Base-by-base conservation (phyloP, 2,113 vertebrate genomes). In the Grantiella picta region DNA sequence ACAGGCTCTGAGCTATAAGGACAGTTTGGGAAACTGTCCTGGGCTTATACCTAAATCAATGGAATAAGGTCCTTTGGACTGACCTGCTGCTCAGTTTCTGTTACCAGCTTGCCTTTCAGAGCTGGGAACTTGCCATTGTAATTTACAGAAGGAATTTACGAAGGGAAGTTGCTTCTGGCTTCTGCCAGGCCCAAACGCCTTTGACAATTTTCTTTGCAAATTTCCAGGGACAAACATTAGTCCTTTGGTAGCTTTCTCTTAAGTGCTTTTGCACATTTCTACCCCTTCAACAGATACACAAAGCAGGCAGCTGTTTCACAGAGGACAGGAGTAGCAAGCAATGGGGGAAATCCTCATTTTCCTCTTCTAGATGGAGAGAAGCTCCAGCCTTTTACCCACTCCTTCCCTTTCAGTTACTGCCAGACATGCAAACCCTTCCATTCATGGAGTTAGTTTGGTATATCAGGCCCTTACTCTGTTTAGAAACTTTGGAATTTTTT, bases 301-400 rank as follows among this genome's bases (percentile, higher is more conserved):
- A 68, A 60, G 22, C 20, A 28, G 50, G 33, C 38, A 44, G 59
- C 14, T 69, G 40, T 59, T 56, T 40, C 47, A 61, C 57, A 28
- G 63, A 36, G 33, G 10, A 4, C 17, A 54, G 44, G 29, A 8
- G 13, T 28, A 82, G 56, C 38, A 50, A 82, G 11, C 2, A 4
- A 25, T 42, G 25, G 25, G 31, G 25, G 8, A 80, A 45, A 31
- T 47, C 42, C 20, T 78, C 17, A 17, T 77, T 78, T 78, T 11
- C 40, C 10, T 76, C 35, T 85, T 14, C 7, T 8, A 52, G 21
- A 5, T 0, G 0, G 17, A 59, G 66, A 10, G 22, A 40, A 2
- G 15, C 38, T 66, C 12, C 56, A 82, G 53, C 19, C 33, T 69
- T 72, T 12, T 47, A 49, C 11, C 40, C 31, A 15, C 5, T 68